These are phyloP conservation scores for Drosophila meridiana DNA, from an alignment of 2,888 invertebrate species.

Conservation along the genomic window DNA sequence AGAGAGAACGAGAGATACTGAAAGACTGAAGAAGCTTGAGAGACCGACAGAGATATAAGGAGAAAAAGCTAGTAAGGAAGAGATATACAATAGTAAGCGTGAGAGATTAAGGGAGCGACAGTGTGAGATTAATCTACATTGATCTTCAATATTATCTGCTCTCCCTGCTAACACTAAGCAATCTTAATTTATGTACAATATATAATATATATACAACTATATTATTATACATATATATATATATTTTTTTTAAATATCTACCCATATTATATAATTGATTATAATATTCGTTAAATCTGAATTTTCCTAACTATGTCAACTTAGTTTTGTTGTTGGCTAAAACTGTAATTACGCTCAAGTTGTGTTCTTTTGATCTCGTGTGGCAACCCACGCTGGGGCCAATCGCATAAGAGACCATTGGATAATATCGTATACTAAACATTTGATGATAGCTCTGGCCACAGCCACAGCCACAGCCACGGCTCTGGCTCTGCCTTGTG, in stretches of 20 bases:
- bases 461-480: neutral
- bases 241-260: neutral
- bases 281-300: neutral
- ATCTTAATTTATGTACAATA: neutral
- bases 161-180: neutral
- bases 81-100: too few species aligned
- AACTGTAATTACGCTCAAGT: neutral
- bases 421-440: slow-evolving; percentile 63
- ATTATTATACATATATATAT: neutral
- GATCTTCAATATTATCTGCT: neutral
- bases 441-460: slow-evolving; percentile 39
- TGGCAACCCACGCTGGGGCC: slow-evolving; percentile 43
- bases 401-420: slow-evolving; percentile 43
- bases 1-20: neutral
- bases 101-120: neutral
- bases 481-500: slow-evolving; percentile 19
- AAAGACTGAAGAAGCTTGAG: too few species aligned
- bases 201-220: neutral
- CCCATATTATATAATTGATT: neutral
- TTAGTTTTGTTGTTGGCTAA: neutral
- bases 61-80: neutral
- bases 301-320: too few species aligned
- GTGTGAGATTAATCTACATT: neutral
- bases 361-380: neutral
- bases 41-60: neutral